phyloP scores from a whole-genome alignment of 2,797 vertebrate species.

The Myotis daubentonii region DNA sequence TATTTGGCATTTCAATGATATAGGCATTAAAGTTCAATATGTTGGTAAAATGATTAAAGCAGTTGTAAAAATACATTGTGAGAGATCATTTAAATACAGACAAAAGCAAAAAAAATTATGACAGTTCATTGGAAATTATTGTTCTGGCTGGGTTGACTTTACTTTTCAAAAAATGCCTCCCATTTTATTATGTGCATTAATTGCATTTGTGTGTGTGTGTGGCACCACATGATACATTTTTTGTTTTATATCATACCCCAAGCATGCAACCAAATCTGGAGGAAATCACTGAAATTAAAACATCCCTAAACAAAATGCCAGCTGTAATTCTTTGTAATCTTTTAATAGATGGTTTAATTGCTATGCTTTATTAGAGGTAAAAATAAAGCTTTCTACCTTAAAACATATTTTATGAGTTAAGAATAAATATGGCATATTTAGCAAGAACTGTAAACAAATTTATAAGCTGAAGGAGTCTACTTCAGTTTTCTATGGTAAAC shows the following conservation, averaged over 20 bases:
- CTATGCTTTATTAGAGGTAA: not conserved
- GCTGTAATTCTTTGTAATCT: slow-evolving; percentile 33
- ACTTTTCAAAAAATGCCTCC: not conserved
- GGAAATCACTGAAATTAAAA: slow-evolving; percentile 67
- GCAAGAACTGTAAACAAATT: slow-evolving; percentile 35
- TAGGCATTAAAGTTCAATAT: not conserved
- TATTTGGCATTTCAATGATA: not conserved
- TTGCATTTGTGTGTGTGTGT: not conserved
- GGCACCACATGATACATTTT: not conserved
- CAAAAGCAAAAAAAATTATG: not conserved
- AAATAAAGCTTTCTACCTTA: not conserved
- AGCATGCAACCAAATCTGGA: slow-evolving; percentile 33
- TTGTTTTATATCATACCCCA: slow-evolving; percentile 57
- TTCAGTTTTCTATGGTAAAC: slow-evolving; percentile 15
- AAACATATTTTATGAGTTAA: slow-evolving; percentile 46
- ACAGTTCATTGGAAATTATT: not conserved
- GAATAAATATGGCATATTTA: slow-evolving; percentile 10
- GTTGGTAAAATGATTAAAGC: not conserved
- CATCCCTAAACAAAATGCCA: slow-evolving; percentile 9
- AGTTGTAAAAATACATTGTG: not conserved
- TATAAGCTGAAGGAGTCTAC: slow-evolving; percentile 28
- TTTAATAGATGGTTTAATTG: slow-evolving; percentile 56
- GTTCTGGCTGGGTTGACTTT: not conserved
- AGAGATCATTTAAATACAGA: not conserved
- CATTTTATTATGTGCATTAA: not conserved